Evolutionary conservation across 2,888 invertebrate species (phyloP).

Genomic region (Galeruca laticollis): DNA sequence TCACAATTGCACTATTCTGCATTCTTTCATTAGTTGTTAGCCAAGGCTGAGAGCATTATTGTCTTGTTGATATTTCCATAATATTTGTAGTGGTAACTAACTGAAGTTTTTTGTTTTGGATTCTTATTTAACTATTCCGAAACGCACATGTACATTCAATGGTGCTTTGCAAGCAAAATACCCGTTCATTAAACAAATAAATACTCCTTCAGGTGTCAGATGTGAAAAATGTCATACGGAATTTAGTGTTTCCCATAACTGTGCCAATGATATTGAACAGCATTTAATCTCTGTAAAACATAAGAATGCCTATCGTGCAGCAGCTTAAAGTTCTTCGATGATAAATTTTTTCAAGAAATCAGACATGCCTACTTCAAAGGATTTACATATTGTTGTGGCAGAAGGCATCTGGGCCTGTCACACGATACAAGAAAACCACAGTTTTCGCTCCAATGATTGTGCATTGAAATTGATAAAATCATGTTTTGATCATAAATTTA

Average conservation of each 20-base stretch:
- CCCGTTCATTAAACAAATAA: neutral
- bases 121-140: too few relatives aligned
- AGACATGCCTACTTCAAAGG: constrained; percentile 46
- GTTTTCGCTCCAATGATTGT: constrained; percentile 52
- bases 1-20: too few relatives aligned
- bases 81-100: too few relatives aligned
- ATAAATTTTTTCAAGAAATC: constrained; percentile 44
- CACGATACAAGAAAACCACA: constrained; percentile 50
- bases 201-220: constrained; percentile 1
- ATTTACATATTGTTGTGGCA: constrained; percentile 50
- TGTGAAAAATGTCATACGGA: neutral
- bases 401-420: constrained; percentile 47
- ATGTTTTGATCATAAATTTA: constrained; percentile 55
- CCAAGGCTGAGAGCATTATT: too few relatives aligned
- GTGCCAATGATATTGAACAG: constrained; percentile 20
- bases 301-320: constrained; percentile 47
- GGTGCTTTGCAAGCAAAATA: neutral
- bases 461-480: constrained; percentile 52
- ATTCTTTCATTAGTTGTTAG: too few relatives aligned
- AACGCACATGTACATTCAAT: too few relatives aligned
- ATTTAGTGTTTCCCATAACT: neutral
- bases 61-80: too few relatives aligned
- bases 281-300: constrained; percentile 53
- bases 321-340: constrained; percentile 48
- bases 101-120: too few relatives aligned